Conservation (phyloP, 2,113 vertebrate genomes). For the Clarias gariepinus region DNA sequence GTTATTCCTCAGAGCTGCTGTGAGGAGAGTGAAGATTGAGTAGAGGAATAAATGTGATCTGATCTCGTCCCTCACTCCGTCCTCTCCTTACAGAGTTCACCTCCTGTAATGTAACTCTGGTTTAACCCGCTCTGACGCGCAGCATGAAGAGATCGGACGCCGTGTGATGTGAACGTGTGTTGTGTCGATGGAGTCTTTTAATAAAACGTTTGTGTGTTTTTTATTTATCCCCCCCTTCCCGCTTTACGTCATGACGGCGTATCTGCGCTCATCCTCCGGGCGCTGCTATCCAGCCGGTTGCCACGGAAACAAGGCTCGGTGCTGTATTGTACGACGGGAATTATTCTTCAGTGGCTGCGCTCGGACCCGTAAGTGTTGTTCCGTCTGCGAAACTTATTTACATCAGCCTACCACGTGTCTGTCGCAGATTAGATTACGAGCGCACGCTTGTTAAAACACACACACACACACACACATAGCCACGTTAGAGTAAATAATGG, state of each 20-base stretch:
- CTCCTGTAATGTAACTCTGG: background rate
- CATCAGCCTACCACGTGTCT: background rate
- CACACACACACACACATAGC: no score
- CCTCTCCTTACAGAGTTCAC: background rate
- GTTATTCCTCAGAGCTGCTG: background rate
- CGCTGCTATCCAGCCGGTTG: constrained; percentile 79
- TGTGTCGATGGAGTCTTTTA: background rate
- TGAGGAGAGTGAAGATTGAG: background rate
- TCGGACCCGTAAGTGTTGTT: constrained; percentile 87
- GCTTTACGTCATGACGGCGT: background rate
- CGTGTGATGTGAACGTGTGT: background rate
- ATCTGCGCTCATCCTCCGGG: constrained; percentile 42
- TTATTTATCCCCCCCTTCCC: no score
- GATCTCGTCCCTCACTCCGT: background rate
- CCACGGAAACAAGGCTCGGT: constrained; percentile 95
- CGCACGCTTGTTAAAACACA: background rate
- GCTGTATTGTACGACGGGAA: constrained; percentile 96
- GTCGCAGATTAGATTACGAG: background rate
- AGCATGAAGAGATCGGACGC: background rate
- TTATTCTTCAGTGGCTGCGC: constrained; percentile 98
- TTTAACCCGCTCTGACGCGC: background rate
- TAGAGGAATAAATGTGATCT: background rate
- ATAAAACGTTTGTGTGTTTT: constrained; percentile 1
- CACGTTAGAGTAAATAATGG: background rate
- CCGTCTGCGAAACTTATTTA: constrained; percentile 6